Percentiles rank a stretch among this genome's conserved stretches.
Conservation (phyloP, 2,797 vertebrate species). For the Rhinoraja longicauda region DNA sequence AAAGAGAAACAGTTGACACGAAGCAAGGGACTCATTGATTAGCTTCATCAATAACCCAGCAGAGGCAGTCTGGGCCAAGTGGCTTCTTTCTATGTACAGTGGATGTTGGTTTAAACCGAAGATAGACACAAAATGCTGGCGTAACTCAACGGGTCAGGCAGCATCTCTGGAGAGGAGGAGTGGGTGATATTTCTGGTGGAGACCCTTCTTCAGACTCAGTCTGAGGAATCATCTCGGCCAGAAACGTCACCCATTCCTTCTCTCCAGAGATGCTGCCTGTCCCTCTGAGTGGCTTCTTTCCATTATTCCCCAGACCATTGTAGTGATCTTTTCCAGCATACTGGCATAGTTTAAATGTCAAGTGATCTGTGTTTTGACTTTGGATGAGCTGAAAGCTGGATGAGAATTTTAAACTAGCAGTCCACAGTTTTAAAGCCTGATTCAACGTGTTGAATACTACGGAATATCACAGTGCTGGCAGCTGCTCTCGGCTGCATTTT, state of each 20-base stretch:
- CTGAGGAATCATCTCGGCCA: too few species aligned
- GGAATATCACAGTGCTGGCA: not conserved
- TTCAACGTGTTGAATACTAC: not conserved
- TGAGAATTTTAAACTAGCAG: not conserved
- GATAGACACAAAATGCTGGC: too few species aligned
- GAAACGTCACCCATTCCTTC: too few species aligned
- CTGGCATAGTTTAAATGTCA: not conserved
- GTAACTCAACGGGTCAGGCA: too few species aligned
- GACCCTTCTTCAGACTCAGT: too few species aligned
- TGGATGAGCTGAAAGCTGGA: not conserved
- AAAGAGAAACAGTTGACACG: not conserved
- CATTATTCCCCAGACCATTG: not conserved
- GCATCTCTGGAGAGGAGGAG: too few species aligned
- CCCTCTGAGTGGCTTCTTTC: not conserved
- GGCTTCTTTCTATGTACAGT: not conserved
- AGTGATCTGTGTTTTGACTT: not conserved
- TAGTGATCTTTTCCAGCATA: not conserved
- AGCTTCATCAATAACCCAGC: not conserved
- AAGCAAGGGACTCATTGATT: not conserved
- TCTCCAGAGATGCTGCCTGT: too few species aligned
- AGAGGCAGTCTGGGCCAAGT: not conserved
- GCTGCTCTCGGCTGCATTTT: slow-evolving; percentile 17
- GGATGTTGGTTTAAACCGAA: too few species aligned
- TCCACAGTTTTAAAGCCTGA: not conserved
- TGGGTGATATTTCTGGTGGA: too few species aligned